These are phyloP conservation scores for Holothuria leucospilota DNA, from an alignment of 53 echinoderm and acorn worm species.

Conservation along the genomic window DNA sequence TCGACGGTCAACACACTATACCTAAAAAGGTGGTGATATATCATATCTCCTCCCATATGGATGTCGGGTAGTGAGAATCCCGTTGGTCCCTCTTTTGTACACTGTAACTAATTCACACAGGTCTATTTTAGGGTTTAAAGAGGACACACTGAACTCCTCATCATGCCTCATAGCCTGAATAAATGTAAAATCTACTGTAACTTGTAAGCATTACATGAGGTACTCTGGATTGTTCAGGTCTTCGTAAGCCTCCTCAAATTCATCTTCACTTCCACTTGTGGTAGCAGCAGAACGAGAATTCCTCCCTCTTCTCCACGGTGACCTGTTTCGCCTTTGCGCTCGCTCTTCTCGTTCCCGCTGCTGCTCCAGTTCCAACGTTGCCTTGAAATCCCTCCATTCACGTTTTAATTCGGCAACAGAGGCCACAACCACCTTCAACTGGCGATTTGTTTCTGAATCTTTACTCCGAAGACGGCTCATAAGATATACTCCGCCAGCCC, in stretches of 20 bases:
- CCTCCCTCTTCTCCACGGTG: constrained; percentile 15
- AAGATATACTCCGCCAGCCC: constrained; percentile 10
- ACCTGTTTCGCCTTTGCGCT: neutral
- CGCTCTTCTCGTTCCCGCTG: neutral
- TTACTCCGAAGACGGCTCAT: neutral
- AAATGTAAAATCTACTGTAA: no score
- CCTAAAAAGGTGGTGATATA: no score
- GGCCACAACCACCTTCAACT: neutral
- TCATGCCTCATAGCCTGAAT: no score
- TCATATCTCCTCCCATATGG: no score
- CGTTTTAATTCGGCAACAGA: neutral
- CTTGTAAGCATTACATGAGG: neutral
- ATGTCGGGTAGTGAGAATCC: no score
- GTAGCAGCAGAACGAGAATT: constrained; percentile 17
- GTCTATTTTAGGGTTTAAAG: no score
- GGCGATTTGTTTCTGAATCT: constrained; percentile 11
- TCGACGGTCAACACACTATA: no score
- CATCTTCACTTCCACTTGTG: constrained; percentile 49
- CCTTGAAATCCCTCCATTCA: constrained; percentile 21
- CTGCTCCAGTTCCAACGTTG: neutral
- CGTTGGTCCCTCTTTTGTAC: no score
- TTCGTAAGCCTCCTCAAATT: constrained; percentile 42
- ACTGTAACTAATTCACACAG: no score
- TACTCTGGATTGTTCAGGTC: constrained; percentile 19
- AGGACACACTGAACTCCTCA: no score